Evolutionary conservation across 1,140 invertebrate species (phyloP), one percentile per base, ranked within the genome.

Genomic region (Paralvinella palmiformis): DNA sequence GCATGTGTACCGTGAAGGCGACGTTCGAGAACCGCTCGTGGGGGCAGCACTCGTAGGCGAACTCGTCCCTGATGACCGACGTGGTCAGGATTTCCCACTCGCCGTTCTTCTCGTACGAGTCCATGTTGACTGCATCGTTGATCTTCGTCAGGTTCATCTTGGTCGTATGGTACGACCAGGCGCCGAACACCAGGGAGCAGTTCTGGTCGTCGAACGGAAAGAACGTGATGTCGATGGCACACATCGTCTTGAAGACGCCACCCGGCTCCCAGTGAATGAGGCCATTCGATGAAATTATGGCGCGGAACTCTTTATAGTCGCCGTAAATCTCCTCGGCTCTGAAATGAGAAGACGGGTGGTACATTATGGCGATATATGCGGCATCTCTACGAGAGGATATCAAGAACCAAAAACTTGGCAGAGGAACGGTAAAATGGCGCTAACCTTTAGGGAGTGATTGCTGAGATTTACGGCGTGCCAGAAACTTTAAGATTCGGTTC

Each of bases 271-370:
- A 67, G n/a, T 50, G 59, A 3, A 67, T 31, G 5, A 35, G 27
- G 27, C 65, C 65, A 37, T 63, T 32, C 32, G 55, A 35, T 24
- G 48, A 48, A 10, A 67, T 41, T 48, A 45, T 63, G 33, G 61
- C 65, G 31, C 53, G 65, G 44, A 67, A 67, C 55, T 67, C 61
- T 3, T 31, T 44, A 41, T 67, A 67, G 29, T 67, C 60, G 1
- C 61, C 61, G 56, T 67, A 67, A 32, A 67, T 67, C 27, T 60
- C 59, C n/a, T 67, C 64, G n/a, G 59, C 64, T n/a, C 64, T 66
- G 41, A 22, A 50, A 60, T 41, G n/a, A 10, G 10, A 24, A 60
- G n/a, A 60, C 24, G 27, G 1, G 58, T n/a, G 27, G 24, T 10
- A 41, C 37, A 13, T 41, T n/a, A 41, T 10, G 31, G 7, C 48